A percentile compares a stretch with the other conserved stretches of the same genome.
phyloP scores from a whole-genome alignment of 2,888 invertebrate genomes.

The Dynastes hyllus region DNA sequence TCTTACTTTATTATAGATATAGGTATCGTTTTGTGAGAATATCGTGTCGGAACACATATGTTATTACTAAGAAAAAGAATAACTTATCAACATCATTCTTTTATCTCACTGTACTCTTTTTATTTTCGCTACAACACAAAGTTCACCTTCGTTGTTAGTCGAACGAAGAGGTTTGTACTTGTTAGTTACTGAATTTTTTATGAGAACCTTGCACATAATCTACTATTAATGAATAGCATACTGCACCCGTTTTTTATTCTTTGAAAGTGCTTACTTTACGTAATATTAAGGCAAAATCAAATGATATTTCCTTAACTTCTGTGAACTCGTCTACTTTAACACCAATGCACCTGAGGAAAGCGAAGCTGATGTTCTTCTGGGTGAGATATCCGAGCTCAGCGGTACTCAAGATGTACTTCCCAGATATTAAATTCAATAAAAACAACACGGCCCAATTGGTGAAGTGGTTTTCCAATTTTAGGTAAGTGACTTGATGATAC shows the following conservation, averaged over 20 bases:
- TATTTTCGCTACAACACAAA: slow-evolving; percentile 53
- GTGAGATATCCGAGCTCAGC: slow-evolving; percentile 99
- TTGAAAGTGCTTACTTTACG: too few species aligned
- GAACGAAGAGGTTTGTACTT: slow-evolving; percentile 16
- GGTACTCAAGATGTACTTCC: slow-evolving; percentile 99
- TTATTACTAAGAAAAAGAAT: slow-evolving; percentile 60
- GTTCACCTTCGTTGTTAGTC: slow-evolving; percentile 36
- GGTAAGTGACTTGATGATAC: slow-evolving; percentile 79
- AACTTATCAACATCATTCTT: slow-evolving; percentile 57
- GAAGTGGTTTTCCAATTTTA: slow-evolving; percentile 99
- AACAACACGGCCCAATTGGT: slow-evolving; percentile 99
- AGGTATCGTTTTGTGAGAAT: slow-evolving; percentile 58
- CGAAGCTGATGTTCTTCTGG: slow-evolving; percentile 99
- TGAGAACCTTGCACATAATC: background rate
- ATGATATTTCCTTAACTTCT: slow-evolving; percentile 84
- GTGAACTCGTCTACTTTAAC: slow-evolving; percentile 96
- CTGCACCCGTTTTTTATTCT: too few species aligned
- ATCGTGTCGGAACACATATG: slow-evolving; percentile 60
- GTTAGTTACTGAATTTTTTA: slow-evolving; percentile 31
- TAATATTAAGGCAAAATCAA: background rate
- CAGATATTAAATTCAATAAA: slow-evolving; percentile 99
- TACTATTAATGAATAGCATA: background rate
- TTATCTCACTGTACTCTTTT: slow-evolving; percentile 16
- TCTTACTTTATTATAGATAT: slow-evolving; percentile 53
- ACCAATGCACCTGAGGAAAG: slow-evolving; percentile 99